Base-by-base conservation (phyloP, 2,888 invertebrate genomes). In the Macaria liturata region DNA sequence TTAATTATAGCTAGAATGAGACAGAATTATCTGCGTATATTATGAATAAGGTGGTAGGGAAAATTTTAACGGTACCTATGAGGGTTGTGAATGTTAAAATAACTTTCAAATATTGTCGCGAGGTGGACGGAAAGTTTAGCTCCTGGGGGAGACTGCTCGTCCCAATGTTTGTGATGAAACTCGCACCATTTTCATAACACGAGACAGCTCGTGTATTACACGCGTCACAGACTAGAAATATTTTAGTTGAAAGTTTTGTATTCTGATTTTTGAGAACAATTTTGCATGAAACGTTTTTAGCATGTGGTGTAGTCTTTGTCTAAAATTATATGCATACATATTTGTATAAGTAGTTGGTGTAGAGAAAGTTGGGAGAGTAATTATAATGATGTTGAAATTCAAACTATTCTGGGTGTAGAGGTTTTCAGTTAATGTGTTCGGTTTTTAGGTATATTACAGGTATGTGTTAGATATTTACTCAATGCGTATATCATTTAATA, bases 41-140 rank as follows among this genome's bases (percentile, higher is more conserved):
- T 88, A 91, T 91, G 87, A 87, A 91, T 89, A 90, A 89, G 90
- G 86, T 86, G 83, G 86, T 71, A 86, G 91, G 90, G 89, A 87
- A 87, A 88, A 90, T 91, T 92, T 92, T 92, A 92, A 92, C 88
- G 91, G 91, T 78, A 90, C 92, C 92, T 92, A 88, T 86, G 92
- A 92, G 92, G 89, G 92, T 89, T 92, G 91, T 92, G 90, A 90
- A 90, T 77, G 89, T 77, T 90, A 88, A 87, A 92, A 92, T 92
- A 92, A 92, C 91, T 92, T 92, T 91, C 89, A 88, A 91, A 92
- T 92, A 92, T 92, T 91, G 92, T 92, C 92, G 92, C 89, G 86
- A 88, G 91, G 86, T 91, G 91, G 91, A 88, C 88, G 87, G 76
- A 88, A 92, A 92, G 88, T 92, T 91, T 83, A 59, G 82, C 67